Conservation (phyloP, 2,888 invertebrate genomes). For the Slavum lentiscoides region DNA sequence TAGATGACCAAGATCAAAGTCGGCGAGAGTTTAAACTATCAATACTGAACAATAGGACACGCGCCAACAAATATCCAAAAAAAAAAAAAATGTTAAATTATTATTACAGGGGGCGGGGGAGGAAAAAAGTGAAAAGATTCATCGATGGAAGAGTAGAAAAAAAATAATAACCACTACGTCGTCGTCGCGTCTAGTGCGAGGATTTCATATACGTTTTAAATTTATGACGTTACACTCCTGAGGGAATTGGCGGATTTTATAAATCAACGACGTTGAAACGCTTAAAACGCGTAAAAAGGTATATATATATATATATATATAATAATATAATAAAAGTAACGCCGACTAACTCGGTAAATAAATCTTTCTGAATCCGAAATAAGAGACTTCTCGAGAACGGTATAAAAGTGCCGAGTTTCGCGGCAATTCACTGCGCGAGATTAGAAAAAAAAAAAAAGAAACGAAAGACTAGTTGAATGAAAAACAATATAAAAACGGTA, state of each 20-base stretch:
- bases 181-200: background rate
- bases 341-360: conserved; percentile 31
- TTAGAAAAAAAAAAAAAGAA: background rate
- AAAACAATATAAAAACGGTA: conserved; percentile 26
- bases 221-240: conserved; percentile 1
- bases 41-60: too few relatives aligned
- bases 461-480: conserved; percentile 34
- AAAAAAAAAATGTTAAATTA: too few relatives aligned
- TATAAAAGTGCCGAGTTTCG: conserved; percentile 12
- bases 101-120: too few relatives aligned
- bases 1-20: too few relatives aligned
- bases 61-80: too few relatives aligned
- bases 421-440: background rate
- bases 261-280: conserved; percentile 33
- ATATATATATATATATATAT: background rate
- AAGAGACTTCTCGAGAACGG: conserved; percentile 10
- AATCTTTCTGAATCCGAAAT: conserved; percentile 37
- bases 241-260: conserved; percentile 29
- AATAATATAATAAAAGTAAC: conserved; percentile 17
- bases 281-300: conserved; percentile 27
- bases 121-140: too few relatives aligned
- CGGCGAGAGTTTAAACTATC: too few relatives aligned
- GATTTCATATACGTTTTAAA: conserved; percentile 21
- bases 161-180: background rate
- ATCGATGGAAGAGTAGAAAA: background rate